Evolutionary conservation across 2,888 invertebrate genomes (phyloP).

Genomic region (Gisinianus flammeolus): DNA sequence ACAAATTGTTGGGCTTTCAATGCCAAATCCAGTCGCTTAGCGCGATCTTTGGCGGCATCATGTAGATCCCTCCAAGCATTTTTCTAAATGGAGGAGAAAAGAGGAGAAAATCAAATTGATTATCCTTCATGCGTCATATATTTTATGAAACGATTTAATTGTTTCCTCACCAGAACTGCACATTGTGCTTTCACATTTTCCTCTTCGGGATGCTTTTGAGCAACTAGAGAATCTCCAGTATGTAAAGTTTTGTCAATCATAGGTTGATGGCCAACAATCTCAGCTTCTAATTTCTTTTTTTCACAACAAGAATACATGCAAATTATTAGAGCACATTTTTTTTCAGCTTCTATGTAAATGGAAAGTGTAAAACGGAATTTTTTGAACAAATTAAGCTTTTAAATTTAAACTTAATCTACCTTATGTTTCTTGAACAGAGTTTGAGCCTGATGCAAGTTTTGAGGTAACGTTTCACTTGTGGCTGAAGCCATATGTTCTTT

Average conservation of each 20-base stretch:
- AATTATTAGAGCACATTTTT: no score
- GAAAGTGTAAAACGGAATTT: no score
- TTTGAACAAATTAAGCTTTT: no score
- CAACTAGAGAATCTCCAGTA: constrained; percentile 77
- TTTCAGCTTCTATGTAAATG: no score
- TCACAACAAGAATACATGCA: no score
- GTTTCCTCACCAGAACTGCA: no score
- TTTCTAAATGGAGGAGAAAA: constrained; percentile 72
- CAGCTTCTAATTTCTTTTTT: constrained; percentile 88
- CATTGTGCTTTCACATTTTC: constrained; percentile 69
- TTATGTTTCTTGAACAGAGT: constrained; percentile 91
- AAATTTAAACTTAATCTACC: no score
- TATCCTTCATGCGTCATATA: background rate
- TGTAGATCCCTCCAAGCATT: constrained; percentile 77
- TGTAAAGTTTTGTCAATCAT: constrained; percentile 81
- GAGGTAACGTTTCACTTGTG: constrained; percentile 66
- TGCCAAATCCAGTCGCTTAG: constrained; percentile 80
- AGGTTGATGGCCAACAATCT: constrained; percentile 84
- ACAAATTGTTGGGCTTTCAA: constrained; percentile 84
- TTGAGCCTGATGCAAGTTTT: constrained; percentile 90
- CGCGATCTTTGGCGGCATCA: constrained; percentile 73
- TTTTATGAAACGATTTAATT: background rate
- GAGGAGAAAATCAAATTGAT: constrained; percentile 19
- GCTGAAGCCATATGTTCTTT: constrained; percentile 85
- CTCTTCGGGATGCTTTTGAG: constrained; percentile 79